These are phyloP conservation scores for Lordiphosa collinella DNA, from an alignment of 1,140 invertebrate species.

Conservation along the genomic window DNA sequence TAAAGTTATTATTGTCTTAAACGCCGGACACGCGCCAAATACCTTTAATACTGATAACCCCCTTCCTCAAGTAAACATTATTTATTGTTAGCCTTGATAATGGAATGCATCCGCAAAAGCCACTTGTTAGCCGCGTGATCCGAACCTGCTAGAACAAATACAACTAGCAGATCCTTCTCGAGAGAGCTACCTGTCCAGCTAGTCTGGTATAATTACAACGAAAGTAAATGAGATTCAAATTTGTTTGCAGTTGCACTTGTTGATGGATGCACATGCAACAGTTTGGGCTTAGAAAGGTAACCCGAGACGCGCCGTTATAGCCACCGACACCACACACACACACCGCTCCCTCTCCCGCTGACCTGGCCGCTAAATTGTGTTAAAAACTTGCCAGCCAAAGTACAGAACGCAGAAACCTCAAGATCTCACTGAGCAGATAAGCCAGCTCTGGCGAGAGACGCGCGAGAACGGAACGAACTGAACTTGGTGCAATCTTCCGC, in stretches of 20 bases:
- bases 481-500: slow-evolving; percentile 72
- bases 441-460: slow-evolving; percentile 17
- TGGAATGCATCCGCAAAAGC: too few relatives aligned
- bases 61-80: too few relatives aligned
- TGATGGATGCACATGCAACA: slow-evolving; percentile 35
- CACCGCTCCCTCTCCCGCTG: neutral
- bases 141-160: too few relatives aligned
- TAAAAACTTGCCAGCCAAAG: slow-evolving; percentile 63
- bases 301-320: slow-evolving; percentile 55
- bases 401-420: slow-evolving; percentile 76
- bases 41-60: neutral
- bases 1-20: too few relatives aligned
- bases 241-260: slow-evolving; percentile 43
- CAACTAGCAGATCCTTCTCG: too few relatives aligned
- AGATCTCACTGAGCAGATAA: slow-evolving; percentile 63
- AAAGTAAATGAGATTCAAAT: slow-evolving; percentile 64
- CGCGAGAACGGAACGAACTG: slow-evolving; percentile 41
- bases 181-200: neutral
- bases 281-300: slow-evolving; percentile 26
- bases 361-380: slow-evolving; percentile 62
- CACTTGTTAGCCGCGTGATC: too few relatives aligned
- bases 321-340: slow-evolving; percentile 8
- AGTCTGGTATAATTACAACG: slow-evolving; percentile 39
- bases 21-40: neutral
- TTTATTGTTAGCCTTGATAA: slow-evolving; percentile 5